Evolutionary conservation across 2,888 invertebrate genomes (phyloP), one percentile per base, ranked within the genome.

Genomic region (Atrina japonica): DNA sequence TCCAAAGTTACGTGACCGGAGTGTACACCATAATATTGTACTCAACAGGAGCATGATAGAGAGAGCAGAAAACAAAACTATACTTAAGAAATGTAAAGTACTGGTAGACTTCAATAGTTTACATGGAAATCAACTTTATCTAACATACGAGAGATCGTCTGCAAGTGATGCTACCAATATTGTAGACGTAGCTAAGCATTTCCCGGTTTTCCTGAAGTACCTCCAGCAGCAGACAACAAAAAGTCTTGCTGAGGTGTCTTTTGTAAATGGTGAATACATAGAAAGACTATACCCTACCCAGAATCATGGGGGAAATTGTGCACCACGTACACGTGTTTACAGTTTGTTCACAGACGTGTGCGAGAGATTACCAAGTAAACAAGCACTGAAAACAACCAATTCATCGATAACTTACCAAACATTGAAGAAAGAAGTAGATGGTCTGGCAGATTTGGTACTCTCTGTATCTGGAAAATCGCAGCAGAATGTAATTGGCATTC

Each of bases 1-100:
- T 53, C 80, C 80, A 43, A 79, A 79, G n/a, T 53, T 81, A 3
- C 60, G 77, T 11, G 78, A 76, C 3, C 70, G 69, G 43, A 69
- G 70, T 41, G 77, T 77, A 11, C 71, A 76, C 50, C 83, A 83
- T 69, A 83, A 83, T 50, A 50, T 83, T 16, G 81, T 82, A n/a
- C 58, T 82, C 11, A 79, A 11, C 11, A 7, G 79, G 78, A 11
- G 53, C 23, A 16, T 40, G 50, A 27, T 58, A 16, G 0, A 64
- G 21, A 11, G 21, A 21, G 1, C 16, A 11, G 2, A 1, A 56
- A 55, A 9, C 47, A 53, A 60, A 9, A 59, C 56, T 3, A 63
- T 23, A 2, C 29, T 7, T 1, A 11, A 45, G 5, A 43, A 40
- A 21, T 23, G 49, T 25, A 41, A 43, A 16, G 45, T 81, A 25